Conservation (phyloP, 1,140 invertebrate species). For the Drosophila serrata region DNA sequence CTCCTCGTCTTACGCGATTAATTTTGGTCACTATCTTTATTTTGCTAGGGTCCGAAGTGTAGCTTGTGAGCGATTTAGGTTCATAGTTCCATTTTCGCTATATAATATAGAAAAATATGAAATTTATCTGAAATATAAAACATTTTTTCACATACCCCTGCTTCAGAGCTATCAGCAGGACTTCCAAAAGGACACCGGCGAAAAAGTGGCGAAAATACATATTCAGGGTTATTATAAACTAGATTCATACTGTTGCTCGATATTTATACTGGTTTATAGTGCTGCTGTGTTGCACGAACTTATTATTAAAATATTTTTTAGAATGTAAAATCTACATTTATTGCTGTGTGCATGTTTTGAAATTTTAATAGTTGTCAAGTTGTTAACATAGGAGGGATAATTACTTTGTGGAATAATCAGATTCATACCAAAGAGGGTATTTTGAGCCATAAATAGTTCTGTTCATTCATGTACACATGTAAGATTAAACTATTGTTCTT, state of each 20-base stretch:
- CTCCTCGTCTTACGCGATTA: slow-evolving; percentile 28
- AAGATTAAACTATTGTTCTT: too few species aligned
- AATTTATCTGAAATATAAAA: too few species aligned
- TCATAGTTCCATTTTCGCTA: slow-evolving; percentile 51
- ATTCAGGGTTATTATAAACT: background rate
- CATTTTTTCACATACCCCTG: slow-evolving; percentile 4
- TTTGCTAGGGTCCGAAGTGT: slow-evolving; percentile 4
- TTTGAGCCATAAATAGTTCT: too few species aligned
- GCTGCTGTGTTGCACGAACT: background rate
- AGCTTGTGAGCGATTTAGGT: background rate
- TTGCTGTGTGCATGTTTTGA: too few species aligned
- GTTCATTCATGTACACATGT: too few species aligned
- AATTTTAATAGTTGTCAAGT: too few species aligned
- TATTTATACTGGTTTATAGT: background rate
- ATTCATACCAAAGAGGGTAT: too few species aligned
- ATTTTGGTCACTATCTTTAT: slow-evolving; percentile 8
- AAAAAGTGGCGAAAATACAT: slow-evolving; percentile 8
- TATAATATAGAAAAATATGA: too few species aligned
- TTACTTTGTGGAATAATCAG: too few species aligned
- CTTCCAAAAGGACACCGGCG: background rate
- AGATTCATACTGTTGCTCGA: background rate
- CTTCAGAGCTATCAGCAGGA: slow-evolving; percentile 10
- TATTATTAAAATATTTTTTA: background rate
- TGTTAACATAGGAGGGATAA: too few species aligned
- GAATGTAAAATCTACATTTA: too few species aligned